Conservation (phyloP, 2,888 invertebrate genomes). For the Torymus texanus region DNA sequence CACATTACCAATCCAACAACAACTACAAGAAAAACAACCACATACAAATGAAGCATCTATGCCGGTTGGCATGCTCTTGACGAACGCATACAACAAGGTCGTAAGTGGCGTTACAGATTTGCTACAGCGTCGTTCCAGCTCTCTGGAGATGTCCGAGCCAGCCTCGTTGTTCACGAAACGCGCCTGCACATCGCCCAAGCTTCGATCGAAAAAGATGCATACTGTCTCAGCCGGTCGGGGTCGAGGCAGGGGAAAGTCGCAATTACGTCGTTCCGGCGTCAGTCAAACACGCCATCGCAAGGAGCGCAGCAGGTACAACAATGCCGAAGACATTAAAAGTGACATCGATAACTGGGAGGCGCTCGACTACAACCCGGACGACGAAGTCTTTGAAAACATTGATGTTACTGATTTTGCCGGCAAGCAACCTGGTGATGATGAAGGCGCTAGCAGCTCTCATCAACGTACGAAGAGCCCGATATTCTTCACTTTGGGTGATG, state of each 20-base stretch:
- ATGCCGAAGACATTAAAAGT: conserved; percentile 40
- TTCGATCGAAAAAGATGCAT: conserved; percentile 45
- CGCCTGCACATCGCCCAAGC: conserved; percentile 55
- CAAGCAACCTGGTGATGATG: not conserved
- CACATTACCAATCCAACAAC: too few relatives aligned
- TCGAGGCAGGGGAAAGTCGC: conserved; percentile 65
- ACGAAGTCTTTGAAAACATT: conserved; percentile 46
- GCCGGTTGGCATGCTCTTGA: conserved; percentile 19
- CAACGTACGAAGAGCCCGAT: not conserved
- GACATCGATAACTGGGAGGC: conserved; percentile 62
- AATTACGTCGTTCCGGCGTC: conserved; percentile 66
- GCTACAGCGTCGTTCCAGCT: conserved; percentile 3
- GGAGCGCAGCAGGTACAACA: conserved; percentile 60
- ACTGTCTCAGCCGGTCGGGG: conserved; percentile 56
- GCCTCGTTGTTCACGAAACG: conserved; percentile 38
- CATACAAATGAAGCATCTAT: not conserved
- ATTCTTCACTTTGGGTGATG: conserved; percentile 58
- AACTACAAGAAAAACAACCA: not conserved
- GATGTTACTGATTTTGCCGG: conserved; percentile 43
- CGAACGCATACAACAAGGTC: conserved; percentile 43
- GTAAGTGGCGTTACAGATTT: conserved; percentile 28
- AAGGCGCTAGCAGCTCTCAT: not conserved
- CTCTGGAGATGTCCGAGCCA: conserved; percentile 36
- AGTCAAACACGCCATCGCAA: conserved; percentile 67
- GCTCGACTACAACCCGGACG: conserved; percentile 43